Base-by-base conservation (phyloP, 2,888 invertebrate genomes). In the Yponomeuta evonymella region DNA sequence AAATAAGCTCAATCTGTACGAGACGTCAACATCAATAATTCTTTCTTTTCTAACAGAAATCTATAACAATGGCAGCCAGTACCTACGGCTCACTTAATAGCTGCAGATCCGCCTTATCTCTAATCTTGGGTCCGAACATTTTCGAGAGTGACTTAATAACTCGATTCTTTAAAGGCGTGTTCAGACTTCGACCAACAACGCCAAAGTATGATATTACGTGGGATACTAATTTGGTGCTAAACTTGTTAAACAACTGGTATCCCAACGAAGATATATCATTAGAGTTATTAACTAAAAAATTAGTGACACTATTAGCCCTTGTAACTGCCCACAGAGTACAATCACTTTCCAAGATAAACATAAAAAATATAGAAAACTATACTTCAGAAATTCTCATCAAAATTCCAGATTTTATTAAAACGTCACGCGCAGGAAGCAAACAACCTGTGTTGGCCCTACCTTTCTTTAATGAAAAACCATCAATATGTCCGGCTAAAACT, bases 401-500 rank as follows among this genome's bases (percentile, higher is more conserved):
- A 69, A 71, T 72, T 36, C 64, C 71, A 30, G 72, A 73, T 43
- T n/a, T 70, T 43, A 71, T 73, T 48, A 74, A 74, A 66, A 74
- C 74, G 30, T 73, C 74, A 62, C 43, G 62, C 12, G 23, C 51
- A 23, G 63, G 70, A 33, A 36, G 70, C 29, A 29, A 29, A 36
- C 74, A 74, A 67, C 72, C 69, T 15, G 15, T 51, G 11, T 58
- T 71, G 15, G 29, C 48, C n/a, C 48, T 71, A 6, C 71, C 71
- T 3, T 71, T 36, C 30, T 71, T 69, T 62, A 15, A 11, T 10
- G 29, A 69, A 12, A 71, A 64, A 36, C 73, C 62, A 15, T 67
- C 71, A 23, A 74, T 75, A 30, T 75, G 74, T 69, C 75, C 75
- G 29, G 75, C 73, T 43, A 64, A 66, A 0, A 33, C 70, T 48